Conservation (phyloP, 2,113 vertebrate species). For the Climacteris rufus region DNA sequence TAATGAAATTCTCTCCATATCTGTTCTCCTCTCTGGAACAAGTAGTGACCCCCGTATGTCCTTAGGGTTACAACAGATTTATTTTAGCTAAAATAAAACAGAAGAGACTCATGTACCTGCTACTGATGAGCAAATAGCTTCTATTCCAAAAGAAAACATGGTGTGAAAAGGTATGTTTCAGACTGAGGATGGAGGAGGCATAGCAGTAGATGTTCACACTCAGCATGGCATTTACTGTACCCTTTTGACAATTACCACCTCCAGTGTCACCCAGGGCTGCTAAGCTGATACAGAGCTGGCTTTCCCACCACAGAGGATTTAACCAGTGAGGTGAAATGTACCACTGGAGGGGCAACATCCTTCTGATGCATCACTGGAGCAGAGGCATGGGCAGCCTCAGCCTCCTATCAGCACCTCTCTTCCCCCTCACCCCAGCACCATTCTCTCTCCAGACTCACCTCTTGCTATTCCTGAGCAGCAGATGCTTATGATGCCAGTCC, state of each 20-base stretch:
- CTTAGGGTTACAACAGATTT: neutral
- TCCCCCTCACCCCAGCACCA: neutral
- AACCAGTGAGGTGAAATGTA: neutral
- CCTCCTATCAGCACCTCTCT: neutral
- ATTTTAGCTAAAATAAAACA: neutral
- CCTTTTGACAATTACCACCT: neutral
- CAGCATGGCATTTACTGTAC: neutral
- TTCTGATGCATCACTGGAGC: neutral
- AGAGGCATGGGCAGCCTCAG: neutral
- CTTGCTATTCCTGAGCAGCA: neutral
- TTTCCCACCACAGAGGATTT: neutral
- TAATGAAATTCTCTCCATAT: neutral
- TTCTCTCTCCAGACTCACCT: neutral
- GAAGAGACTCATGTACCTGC: neutral
- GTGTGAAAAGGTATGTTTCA: neutral
- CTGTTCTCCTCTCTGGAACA: neutral
- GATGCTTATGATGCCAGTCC: neutral
- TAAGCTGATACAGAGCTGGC: neutral
- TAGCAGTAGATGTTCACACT: slow-evolving; percentile 5
- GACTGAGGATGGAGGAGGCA: rapidly evolving
- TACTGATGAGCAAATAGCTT: neutral
- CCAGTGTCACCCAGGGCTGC: neutral
- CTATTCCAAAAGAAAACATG: neutral
- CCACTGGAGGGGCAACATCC: neutral
- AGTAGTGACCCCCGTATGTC: neutral